These are phyloP conservation scores for Bombus waltoni DNA, from an alignment of 1,140 invertebrate genomes.

Conservation along the genomic window DNA sequence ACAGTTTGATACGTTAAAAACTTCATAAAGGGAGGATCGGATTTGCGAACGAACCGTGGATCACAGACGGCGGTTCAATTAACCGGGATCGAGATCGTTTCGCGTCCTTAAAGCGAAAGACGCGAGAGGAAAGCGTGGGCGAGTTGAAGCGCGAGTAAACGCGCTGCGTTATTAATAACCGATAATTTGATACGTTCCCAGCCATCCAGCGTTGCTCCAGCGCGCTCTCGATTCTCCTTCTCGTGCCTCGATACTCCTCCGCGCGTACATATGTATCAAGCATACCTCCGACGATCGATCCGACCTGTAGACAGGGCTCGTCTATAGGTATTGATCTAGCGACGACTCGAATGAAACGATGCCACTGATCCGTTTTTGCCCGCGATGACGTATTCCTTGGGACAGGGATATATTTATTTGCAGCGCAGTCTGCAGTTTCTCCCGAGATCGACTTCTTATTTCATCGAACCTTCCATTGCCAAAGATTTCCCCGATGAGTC, in stretches of 20 bases:
- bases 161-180: conserved; percentile 77
- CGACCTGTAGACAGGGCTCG: conserved; percentile 46
- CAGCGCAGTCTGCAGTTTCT: neutral
- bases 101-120: conserved; percentile 19
- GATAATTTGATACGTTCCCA: conserved; percentile 78
- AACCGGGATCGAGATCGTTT: neutral
- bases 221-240: conserved; percentile 58
- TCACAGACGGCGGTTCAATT: neutral
- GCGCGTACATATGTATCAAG: conserved; percentile 10
- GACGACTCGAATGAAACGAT: conserved; percentile 42
- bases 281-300: conserved; percentile 38
- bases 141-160: conserved; percentile 52
- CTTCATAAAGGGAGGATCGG: too few relatives aligned
- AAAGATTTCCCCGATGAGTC: neutral
- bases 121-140: conserved; percentile 58
- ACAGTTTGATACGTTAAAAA: too few relatives aligned
- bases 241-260: conserved; percentile 30
- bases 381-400: conserved; percentile 15
- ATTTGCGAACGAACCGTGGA: too few relatives aligned
- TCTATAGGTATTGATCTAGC: conserved; percentile 40
- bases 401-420: neutral
- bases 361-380: conserved; percentile 44
- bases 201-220: conserved; percentile 65
- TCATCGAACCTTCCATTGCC: neutral
- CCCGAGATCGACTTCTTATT: too few relatives aligned